Evolutionary conservation across 2,888 invertebrate species (phyloP).

Genomic region (Galeopsomyia nigrocyanea): DNA sequence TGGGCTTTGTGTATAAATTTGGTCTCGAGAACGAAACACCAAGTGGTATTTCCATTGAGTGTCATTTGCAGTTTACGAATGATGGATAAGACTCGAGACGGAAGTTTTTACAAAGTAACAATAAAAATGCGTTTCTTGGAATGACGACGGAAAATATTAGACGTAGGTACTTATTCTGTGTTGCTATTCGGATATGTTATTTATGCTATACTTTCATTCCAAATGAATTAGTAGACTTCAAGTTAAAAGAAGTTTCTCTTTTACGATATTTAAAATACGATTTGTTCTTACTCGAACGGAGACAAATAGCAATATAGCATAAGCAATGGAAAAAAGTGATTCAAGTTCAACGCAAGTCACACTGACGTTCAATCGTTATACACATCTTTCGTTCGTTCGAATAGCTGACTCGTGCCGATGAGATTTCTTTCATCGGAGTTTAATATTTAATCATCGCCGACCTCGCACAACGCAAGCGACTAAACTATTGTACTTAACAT

Average conservation of each 20-base stretch:
- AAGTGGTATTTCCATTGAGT: conserved; percentile 18
- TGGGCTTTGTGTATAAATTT: conserved; percentile 37
- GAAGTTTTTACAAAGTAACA: conserved; percentile 22
- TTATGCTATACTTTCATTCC: conserved; percentile 25
- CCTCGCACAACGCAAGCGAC: conserved; percentile 40
- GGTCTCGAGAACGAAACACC: conserved; percentile 38
- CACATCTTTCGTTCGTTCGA: conserved; percentile 3
- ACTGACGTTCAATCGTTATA: conserved; percentile 19
- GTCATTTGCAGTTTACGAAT: conserved; percentile 22
- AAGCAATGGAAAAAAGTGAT: conserved; percentile 24
- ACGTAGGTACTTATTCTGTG: conserved; percentile 12
- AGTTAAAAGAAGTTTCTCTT: too few species aligned
- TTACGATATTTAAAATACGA: too few species aligned
- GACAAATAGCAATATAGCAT: conserved; percentile 22
- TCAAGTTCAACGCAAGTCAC: conserved; percentile 25
- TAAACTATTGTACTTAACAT: conserved; percentile 42
- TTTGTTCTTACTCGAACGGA: too few species aligned
- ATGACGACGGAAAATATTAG: conserved; percentile 44
- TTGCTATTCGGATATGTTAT: conserved; percentile 19
- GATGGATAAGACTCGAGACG: conserved; percentile 38
- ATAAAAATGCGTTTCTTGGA: conserved; percentile 45
- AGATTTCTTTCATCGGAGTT: conserved; percentile 32
- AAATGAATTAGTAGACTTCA: too few species aligned
- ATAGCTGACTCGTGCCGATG: conserved; percentile 9
- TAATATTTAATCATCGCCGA: conserved; percentile 39